phyloP scores from a whole-genome alignment of 2,888 invertebrate species.

The Ptycholaimellus sp. region DNA sequence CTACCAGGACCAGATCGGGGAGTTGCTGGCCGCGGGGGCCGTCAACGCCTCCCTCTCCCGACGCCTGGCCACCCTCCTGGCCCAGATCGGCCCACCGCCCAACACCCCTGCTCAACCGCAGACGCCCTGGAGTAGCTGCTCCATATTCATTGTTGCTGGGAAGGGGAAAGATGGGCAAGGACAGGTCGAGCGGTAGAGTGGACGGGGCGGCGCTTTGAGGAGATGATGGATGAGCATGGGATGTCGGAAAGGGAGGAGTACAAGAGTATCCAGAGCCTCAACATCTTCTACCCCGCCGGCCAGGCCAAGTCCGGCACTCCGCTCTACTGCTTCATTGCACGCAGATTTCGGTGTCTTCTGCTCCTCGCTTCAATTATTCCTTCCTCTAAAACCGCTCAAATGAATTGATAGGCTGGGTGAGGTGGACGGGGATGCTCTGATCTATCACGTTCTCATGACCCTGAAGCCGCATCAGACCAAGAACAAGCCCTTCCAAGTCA shows the following conservation, averaged over 20 bases:
- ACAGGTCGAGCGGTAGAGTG: no score
- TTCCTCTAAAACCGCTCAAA: neutral
- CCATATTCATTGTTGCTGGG: no score
- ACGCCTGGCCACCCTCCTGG: slow-evolving; percentile 62
- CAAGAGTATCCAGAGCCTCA: slow-evolving; percentile 25
- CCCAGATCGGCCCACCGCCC: slow-evolving; percentile 85
- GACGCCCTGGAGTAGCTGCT: no score
- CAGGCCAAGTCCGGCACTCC: slow-evolving; percentile 75
- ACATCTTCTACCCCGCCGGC: slow-evolving; percentile 56
- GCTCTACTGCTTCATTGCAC: slow-evolving; percentile 84
- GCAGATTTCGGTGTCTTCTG: slow-evolving; percentile 62
- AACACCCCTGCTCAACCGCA: no score
- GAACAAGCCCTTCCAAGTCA: slow-evolving; percentile 55
- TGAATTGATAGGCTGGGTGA: slow-evolving; percentile 51
- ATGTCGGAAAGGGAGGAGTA: no score
- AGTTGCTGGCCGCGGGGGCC: slow-evolving; percentile 24
- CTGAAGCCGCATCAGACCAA: slow-evolving; percentile 84
- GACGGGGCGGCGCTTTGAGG: no score
- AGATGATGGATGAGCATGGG: no score
- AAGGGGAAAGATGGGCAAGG: no score
- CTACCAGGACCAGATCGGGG: slow-evolving; percentile 69
- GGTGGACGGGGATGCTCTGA: slow-evolving; percentile 75
- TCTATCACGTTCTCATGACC: slow-evolving; percentile 80
- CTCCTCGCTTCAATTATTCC: neutral
- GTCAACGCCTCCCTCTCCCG: slow-evolving; percentile 5